Evolutionary conservation across 2,888 invertebrate species (phyloP), one percentile per base, ranked within the genome.

Genomic region (Crioceris asparagi): DNA sequence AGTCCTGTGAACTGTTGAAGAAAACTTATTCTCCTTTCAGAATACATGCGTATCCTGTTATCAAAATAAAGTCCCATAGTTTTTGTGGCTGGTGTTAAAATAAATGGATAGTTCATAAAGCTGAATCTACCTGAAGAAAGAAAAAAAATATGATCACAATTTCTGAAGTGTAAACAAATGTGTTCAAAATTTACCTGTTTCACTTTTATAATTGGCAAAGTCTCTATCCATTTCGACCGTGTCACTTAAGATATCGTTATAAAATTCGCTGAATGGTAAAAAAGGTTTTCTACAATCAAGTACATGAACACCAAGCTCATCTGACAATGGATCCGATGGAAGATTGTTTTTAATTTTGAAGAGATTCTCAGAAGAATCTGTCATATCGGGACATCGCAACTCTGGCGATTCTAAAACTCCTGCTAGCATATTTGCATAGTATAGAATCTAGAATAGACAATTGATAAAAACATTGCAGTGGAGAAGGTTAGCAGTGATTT

Each of bases 41-140:
- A 86, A 64, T 87, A 87, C 94, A 94, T 94, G 37, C 91, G 75
- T 62, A 94, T 88, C 38, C 92, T 76, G 65, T 91, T 93, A 66
- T 94, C 94, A 61, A 86, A 92, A 67, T 91, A 93, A 45, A 94
- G 68, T 0, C 88, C 90, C 49, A 88, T 74, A 3, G 87, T 86
- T 68, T 93, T 93, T 5, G 88, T 90, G 7, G 91, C 87, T 8
- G 91, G 86, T 18, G 88, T 91, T 44, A 94, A 66, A 47, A 94
- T 83, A 65, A 92, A 93, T 29, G 88, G 82, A 59, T 90, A 87
- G 54, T 81, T 75, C 74, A 93, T 83, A 66, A 92, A 93, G 53
- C 88, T 83, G 66, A 90, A 90, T 65, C 83, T 82, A 47, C 70
- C 70, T 57, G 65, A 70, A 34, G 17, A 17, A 14, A 17, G 12